phyloP scores from a whole-genome alignment of 2,113 vertebrate species.

The Brienomyrus longianalis region DNA sequence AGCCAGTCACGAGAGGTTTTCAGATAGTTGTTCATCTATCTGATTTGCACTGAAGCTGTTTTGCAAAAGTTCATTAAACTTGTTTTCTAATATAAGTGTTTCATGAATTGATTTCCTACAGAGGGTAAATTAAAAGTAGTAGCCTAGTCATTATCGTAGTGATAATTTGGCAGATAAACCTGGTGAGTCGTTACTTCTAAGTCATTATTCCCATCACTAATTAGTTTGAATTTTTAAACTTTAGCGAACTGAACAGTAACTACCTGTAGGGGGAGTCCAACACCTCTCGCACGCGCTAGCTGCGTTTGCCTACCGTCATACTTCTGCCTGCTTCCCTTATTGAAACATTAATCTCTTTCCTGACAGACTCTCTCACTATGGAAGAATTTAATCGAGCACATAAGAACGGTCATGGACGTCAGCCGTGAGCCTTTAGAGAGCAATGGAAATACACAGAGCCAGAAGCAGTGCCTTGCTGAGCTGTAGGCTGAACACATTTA shows the following conservation, averaged over 20 bases:
- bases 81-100: background rate
- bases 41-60: background rate
- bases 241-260: background rate
- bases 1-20: background rate
- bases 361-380: slow-evolving; percentile 3
- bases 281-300: background rate
- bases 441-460: background rate
- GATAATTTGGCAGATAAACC: background rate
- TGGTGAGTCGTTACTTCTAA: background rate
- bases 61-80: background rate
- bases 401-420: background rate
- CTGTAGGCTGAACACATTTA: background rate
- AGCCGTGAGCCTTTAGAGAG: background rate
- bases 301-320: background rate
- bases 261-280: background rate
- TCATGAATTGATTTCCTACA: background rate
- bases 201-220: background rate
- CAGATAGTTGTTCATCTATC: too few relatives aligned
- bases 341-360: background rate
- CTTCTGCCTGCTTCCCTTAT: background rate
- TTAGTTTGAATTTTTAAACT: too few relatives aligned
- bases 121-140: background rate
- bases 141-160: background rate
- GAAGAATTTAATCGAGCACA: background rate
- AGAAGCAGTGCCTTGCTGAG: background rate